Base-by-base conservation (phyloP, 2,113 vertebrate species). In the Amphiprion ocellaris region DNA sequence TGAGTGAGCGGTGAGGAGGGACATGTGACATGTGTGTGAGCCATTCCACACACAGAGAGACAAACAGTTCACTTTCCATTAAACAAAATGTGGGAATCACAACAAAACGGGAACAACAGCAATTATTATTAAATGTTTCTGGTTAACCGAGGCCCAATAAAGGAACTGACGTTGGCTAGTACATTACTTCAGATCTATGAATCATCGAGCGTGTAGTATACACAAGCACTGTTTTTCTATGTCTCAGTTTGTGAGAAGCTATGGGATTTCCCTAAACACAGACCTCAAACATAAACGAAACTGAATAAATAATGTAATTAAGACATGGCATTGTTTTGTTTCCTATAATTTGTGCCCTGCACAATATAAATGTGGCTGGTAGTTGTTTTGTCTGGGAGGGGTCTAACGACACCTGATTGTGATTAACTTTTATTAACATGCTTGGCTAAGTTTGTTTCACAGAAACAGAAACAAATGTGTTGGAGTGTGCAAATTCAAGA, bases 391-490 rank as follows among this genome's bases (percentile, higher is more conserved):
- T 17, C 39, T 49, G 37, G 37, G 17, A 26, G 30, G 44, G 11
- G 50, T 49, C 12, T 28, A 55, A 56, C 61, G 30, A 50, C 69
- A 79, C 8, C 44, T 52, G 52, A 30, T 15, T 54, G 54, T 52
- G 55, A 78, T 41, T 41, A 56, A 24, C n/a, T 78, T 60, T 41
- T 50, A 69, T 69, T 46, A 26, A 77, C 47, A 58, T 14, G n/a
- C n/a, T 56, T 69, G 52, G 58, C 50, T 16, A 54, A 33, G 46
- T 69, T 69, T 0, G 71, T 19, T 41, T 58, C n/a, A 53, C 56
- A 70, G 26, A 67, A 70, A 65, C n/a, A 58, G 53, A 82, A 67
- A 79, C 44, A 49, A 41, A 70, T 63, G 50, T 60, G 21, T 8
- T 39, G 23, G 21, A 69, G 46, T 17, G 37, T 11, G 11, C 16